Evolutionary conservation across 2,797 vertebrate genomes (phyloP).

Genomic region (Silurus aristotelis): DNA sequence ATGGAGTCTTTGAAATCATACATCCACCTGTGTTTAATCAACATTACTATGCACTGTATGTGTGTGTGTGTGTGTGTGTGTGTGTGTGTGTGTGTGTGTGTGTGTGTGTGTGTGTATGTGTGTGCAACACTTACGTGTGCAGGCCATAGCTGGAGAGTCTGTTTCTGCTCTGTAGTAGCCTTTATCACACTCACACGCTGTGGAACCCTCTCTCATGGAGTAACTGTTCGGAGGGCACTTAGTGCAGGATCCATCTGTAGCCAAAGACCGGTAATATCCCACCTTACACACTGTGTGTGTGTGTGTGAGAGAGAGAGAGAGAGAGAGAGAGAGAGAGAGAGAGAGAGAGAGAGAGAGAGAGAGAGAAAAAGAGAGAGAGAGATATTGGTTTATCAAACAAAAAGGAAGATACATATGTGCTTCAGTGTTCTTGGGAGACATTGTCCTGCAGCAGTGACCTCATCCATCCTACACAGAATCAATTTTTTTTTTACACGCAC

Average conservation of each 20-base stretch:
- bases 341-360: slow-evolving; percentile 8
- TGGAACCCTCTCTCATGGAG: slow-evolving; percentile 90
- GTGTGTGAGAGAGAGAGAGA: slow-evolving; percentile 46
- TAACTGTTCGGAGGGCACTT: slow-evolving; percentile 95
- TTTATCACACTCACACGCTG: slow-evolving; percentile 90
- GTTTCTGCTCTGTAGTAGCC: slow-evolving; percentile 91
- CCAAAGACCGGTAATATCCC: slow-evolving; percentile 92
- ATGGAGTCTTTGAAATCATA: slow-evolving; percentile 5
- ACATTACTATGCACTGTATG: background rate
- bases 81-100: background rate
- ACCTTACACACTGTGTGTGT: slow-evolving; percentile 88
- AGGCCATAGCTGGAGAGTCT: slow-evolving; percentile 91
- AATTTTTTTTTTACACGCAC: background rate
- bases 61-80: background rate
- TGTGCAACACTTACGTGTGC: slow-evolving; percentile 86
- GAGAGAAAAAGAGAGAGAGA: background rate
- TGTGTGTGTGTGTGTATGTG: background rate
- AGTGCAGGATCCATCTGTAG: slow-evolving; percentile 84
- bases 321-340: slow-evolving; percentile 6
- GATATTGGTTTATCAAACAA: background rate
- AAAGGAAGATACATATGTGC: too few species aligned
- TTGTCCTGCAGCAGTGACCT: background rate
- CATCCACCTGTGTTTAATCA: background rate
- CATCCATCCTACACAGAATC: background rate
- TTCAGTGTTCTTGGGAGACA: background rate